phyloP scores from a whole-genome alignment of 2,888 invertebrate genomes.

The Nomada goodeniana region DNA sequence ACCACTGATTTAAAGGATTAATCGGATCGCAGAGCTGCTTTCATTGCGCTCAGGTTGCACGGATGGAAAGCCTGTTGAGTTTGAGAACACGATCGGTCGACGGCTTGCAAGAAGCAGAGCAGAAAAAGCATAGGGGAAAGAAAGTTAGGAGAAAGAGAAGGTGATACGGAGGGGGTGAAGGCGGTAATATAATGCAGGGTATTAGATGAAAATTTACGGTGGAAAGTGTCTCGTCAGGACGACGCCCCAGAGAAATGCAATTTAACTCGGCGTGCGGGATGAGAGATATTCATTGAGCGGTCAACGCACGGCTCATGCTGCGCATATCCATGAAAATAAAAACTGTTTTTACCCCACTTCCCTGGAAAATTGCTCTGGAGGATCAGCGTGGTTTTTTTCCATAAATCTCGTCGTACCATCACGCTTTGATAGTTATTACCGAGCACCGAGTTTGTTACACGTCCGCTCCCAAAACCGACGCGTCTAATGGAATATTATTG shows the following conservation, averaged over 20 bases:
- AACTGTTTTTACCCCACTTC: slow-evolving; percentile 34
- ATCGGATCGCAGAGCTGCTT: no score
- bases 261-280: slow-evolving; percentile 56
- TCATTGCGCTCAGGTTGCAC: neutral
- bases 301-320: slow-evolving; percentile 31
- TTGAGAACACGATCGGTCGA: neutral
- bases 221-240: slow-evolving; percentile 52
- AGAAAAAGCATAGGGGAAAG: neutral
- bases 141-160: neutral
- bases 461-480: neutral
- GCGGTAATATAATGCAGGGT: slow-evolving; percentile 22
- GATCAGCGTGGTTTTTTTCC: slow-evolving; percentile 17
- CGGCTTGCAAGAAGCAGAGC: neutral
- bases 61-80: neutral
- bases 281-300: slow-evolving; percentile 58
- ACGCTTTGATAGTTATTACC: neutral
- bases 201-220: slow-evolving; percentile 58
- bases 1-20: no score
- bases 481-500: neutral
- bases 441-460: neutral
- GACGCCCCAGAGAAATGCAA: slow-evolving; percentile 69
- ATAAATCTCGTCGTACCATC: slow-evolving; percentile 4
- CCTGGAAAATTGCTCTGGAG: slow-evolving; percentile 41
- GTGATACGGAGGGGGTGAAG: neutral
- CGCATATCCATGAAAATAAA: slow-evolving; percentile 42